Conservation (phyloP, 2,113 vertebrate species). For the Chroicocephalus ridibundus region DNA sequence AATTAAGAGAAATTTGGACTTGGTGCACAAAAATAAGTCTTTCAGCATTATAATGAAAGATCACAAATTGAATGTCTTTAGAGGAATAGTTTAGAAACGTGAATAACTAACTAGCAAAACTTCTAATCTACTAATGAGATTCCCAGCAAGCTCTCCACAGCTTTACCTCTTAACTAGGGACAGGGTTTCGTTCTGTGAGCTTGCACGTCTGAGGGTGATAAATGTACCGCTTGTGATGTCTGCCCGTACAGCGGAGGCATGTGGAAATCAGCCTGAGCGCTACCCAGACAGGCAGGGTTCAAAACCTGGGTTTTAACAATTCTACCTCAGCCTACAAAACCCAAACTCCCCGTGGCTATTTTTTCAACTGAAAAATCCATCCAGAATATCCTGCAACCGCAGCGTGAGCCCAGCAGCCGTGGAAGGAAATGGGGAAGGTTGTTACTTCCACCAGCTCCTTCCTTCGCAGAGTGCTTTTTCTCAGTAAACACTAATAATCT, state of each 20-base stretch:
- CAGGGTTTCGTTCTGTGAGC: not conserved
- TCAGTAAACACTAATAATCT: slow-evolving; percentile 27
- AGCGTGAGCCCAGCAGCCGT: not conserved
- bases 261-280: not conserved
- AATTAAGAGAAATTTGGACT: not conserved
- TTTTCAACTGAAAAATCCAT: not conserved
- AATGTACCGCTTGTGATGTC: not conserved
- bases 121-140: not conserved
- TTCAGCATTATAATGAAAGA: not conserved
- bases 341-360: not conserved
- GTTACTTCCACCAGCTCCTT: not conserved
- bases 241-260: accelerated
- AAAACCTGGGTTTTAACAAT: not conserved
- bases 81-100: not conserved
- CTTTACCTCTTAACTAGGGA: not conserved
- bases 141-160: not conserved
- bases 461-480: not conserved
- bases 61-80: not conserved
- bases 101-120: not conserved
- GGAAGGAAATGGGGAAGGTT: not conserved
- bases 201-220: not conserved
- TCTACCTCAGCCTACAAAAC: not conserved
- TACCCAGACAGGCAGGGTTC: not conserved
- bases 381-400: not conserved
- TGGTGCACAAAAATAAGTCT: not conserved